Base-by-base conservation (phyloP, 2,888 invertebrate species). In the Gryllus longicercus region DNA sequence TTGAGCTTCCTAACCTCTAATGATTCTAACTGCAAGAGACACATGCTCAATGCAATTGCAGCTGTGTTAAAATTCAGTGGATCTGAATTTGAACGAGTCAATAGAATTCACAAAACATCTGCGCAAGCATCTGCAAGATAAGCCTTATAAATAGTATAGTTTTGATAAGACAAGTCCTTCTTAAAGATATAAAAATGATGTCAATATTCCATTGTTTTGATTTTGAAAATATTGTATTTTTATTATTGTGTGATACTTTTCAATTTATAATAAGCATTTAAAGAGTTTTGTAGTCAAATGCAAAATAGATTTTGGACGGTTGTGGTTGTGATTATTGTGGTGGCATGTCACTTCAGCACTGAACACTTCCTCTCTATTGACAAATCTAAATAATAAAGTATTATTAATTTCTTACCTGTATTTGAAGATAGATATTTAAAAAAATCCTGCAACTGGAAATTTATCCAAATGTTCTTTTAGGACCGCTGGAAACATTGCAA, bases 1-100 rank as follows among this genome's bases (percentile, higher is more conserved):
- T 91, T 95, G 79, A 94, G 95, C 82, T 96, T 93, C 85, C 88
- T 96, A 51, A 89, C 92, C 81, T 93, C 93, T 2, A 90, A 90
- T 1, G 94, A 94, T 86, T 86, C 89, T 51, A 90, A 90, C 2
- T 93, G 93, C 1, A 91, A 93, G 81, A 90, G 90, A 51, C 95
- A 95, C 85, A 96, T 96, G 95, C 86, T 96, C 23, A 96, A 96
- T 87, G 96, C 96, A 0, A 96, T 97, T 80, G 93, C 94, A 0
- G 93, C 95, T 1, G 94, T 96, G 0, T 88, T 96, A 8, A 93
- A 95, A 86, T 95, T 97, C 86, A 95, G 94, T 80, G 88, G 89
- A 0, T 87, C 88, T 18, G 96, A 96, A 87, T 91, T 91, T 84
- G 91, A 90, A 80, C 86, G 86, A 83, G 86, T 85, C 83, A 87